phyloP scores from a whole-genome alignment of 2,797 vertebrate genomes.

The Megaceryle alcyon region DNA sequence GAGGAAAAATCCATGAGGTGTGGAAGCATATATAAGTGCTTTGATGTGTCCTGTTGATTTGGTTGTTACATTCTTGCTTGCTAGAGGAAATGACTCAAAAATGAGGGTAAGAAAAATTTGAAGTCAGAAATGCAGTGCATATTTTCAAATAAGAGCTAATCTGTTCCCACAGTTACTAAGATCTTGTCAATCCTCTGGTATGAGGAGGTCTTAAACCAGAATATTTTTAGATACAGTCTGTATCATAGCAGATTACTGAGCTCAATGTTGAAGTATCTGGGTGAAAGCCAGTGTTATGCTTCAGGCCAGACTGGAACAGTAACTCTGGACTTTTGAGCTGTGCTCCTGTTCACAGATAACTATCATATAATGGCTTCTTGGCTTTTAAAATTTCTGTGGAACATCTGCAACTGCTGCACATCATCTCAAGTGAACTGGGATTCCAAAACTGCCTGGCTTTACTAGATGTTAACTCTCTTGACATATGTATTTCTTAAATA shows the following conservation, averaged over 20 bases:
- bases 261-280: background rate
- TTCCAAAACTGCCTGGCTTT: background rate
- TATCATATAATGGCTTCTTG: background rate
- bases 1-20: background rate
- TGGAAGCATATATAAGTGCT: background rate
- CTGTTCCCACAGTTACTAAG: background rate
- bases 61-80: background rate
- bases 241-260: background rate
- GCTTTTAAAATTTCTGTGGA: background rate
- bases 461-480: background rate
- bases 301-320: background rate
- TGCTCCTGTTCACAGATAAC: background rate
- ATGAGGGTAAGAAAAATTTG: background rate
- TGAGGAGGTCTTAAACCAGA: background rate
- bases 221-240: background rate
- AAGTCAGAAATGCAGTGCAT: background rate
- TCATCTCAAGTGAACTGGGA: background rate
- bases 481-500: fast-evolving
- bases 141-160: background rate
- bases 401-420: background rate
- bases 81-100: background rate
- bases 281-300: background rate
- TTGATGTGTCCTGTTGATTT: background rate
- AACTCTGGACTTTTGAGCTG: background rate
- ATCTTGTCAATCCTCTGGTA: background rate